Base-by-base conservation (phyloP, 2,113 vertebrate species). In the Chloropsis cyanopogon region DNA sequence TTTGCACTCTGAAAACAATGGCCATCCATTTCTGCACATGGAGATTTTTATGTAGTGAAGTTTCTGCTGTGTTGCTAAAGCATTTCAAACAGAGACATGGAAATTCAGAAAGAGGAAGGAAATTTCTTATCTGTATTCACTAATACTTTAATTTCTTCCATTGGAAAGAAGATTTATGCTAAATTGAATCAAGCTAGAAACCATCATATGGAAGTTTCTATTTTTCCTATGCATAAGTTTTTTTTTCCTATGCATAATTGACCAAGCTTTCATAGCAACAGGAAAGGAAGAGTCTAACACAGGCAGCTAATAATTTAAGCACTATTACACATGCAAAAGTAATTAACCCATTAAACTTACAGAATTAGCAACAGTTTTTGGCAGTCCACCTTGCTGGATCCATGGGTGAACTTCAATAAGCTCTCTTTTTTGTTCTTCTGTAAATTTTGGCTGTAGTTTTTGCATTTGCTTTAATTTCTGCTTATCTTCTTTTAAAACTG, bases 371-470 rank as follows among this genome's bases (percentile, higher is more conserved):
- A 99, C 90, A 9, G 98, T 98, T 25, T 97, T 90, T 35, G 99
- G 99, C 60, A 99, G 94, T 77, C 98, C 97, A 18, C 98, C 98
- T 47, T 97, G 98, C 93, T 98, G 98, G 92, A 99, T 98, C 99
- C 99, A 99, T 1, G 98, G 98, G 96, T 99, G 99, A 42, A 98
- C 98, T 76, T 99, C 99, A 52, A 97, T 82, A 14, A 99, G 98
- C 91, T 99, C 99, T 94, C 95, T 97, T 64, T 98, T 97, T 97
- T 99, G 99, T 28, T 98, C 97, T 11, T 98, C 98, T 1, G 98
- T 98, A 95, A 99, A 99, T 79, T 97, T 97, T 41, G 99, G 99
- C 97, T 99, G 99, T 68, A 97, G 97, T 91, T 98, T 98, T 97
- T 98, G 99, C 98, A 99, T 98, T 66, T 97, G 97, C 93, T 98